Base-by-base conservation (phyloP, 2,888 invertebrate genomes). In the Eupithecia centaureata region DNA sequence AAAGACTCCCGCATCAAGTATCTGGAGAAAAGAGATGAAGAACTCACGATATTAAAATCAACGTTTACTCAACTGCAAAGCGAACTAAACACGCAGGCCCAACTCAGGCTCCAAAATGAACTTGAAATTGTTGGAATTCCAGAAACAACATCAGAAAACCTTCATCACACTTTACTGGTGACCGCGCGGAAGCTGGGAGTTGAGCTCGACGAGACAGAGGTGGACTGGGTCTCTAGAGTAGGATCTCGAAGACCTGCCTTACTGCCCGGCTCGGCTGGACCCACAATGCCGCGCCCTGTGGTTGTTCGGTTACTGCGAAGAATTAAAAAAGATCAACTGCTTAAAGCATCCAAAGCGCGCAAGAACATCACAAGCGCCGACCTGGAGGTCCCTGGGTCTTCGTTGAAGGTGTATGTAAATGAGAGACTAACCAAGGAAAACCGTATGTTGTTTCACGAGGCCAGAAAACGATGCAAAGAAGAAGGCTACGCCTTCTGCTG, bases 111-210 rank as follows among this genome's bases (percentile, higher is more conserved):
- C 7, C 27, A 5, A 13, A 65, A 65, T 25, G 65, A 65, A 54
- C 59, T 60, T 18, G 65, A 65, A 25, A 3, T 65, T 4, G 18
- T 58, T 54, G 65, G 65, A 1, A 52, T 65, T 12, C 65, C 65
- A 10, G 65, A 65, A 25, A 15, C 28, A 1, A 1, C 18, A 10
- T 27, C 59, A 18, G 65, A 65, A 47, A 65, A 65, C 13, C 30
- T 65, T 2, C 52, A 52, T 10, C 60, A 65, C 22, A 65, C 54
- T 1, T 27, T 64, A 3, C 58, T 27, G 15, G 0, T 64, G 2
- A 58, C 58, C 2, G 64, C 58, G n/a, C 33, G 28, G 2, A 52
- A 64, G 35, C 27, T 65, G 12, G 65, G 63, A 30, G 33, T 58
- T 5, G 57, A 63, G 13, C 30, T 63, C 22, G 42, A 38, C 0